Conservation (phyloP, 1,140 invertebrate genomes). For the Littorina saxatilis region DNA sequence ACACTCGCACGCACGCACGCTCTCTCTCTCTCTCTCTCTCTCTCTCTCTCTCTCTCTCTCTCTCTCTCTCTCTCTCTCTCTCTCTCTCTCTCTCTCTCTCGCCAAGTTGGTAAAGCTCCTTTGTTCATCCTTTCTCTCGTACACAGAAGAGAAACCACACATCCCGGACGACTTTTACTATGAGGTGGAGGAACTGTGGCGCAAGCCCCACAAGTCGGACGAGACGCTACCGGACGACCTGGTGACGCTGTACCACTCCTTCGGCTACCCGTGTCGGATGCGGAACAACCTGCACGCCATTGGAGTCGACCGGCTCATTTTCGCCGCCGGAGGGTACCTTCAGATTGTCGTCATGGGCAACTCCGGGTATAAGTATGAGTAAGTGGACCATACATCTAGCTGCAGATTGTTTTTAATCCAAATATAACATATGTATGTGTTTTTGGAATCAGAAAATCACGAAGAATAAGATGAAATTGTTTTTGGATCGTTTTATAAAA, state of each 20-base stretch:
- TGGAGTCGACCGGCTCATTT: neutral
- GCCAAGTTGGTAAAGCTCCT: no score
- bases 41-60: no score
- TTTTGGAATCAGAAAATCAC: no score
- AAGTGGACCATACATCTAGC: no score
- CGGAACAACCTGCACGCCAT: constrained; percentile 24
- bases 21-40: no score
- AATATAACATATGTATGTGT: no score
- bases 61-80: no score
- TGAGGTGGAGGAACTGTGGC: constrained; percentile 1
- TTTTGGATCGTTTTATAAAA: no score
- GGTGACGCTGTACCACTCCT: constrained; percentile 21
- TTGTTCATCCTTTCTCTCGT: no score
- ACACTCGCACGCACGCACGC: neutral
- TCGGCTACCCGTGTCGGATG: constrained; percentile 25
- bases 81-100: no score
- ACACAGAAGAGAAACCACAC: neutral
- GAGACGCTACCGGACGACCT: neutral
- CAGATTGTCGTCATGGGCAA: neutral
- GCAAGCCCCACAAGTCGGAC: constrained; percentile 7
- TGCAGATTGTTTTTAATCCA: no score
- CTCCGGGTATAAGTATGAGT: neutral
- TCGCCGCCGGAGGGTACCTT: constrained; percentile 11
- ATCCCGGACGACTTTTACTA: constrained; percentile 29
- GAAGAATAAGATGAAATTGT: no score